Evolutionary conservation across 1,140 invertebrate species (phyloP).

Genomic region (Nasonia vitripennis): DNA sequence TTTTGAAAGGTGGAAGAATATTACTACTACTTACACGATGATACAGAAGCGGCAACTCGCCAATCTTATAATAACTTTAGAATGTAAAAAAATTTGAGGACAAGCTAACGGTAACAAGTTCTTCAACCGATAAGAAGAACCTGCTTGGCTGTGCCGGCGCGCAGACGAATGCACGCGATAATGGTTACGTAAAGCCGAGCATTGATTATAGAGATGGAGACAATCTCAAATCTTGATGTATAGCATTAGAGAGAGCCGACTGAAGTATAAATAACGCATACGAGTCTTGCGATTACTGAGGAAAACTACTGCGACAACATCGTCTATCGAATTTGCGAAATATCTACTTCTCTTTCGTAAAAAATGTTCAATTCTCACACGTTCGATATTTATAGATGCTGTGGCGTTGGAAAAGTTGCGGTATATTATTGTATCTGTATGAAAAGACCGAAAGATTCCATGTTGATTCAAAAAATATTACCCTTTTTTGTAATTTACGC

Average conservation of each 20-base stretch:
- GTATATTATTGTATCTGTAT: no score
- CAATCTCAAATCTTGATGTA: conserved; percentile 9
- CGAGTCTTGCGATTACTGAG: not conserved
- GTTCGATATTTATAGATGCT: not conserved
- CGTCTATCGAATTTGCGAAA: not conserved
- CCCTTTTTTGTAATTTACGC: no score
- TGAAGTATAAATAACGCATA: not conserved
- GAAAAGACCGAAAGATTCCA: no score
- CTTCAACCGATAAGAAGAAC: not conserved
- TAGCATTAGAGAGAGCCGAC: not conserved
- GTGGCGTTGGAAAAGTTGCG: no score
- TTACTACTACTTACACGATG: not conserved
- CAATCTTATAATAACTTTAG: not conserved
- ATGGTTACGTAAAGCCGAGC: conserved; percentile 19
- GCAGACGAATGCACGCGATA: conserved; percentile 19
- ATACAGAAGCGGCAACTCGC: not conserved
- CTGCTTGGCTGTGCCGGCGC: not conserved
- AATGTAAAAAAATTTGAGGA: not conserved
- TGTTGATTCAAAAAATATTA: no score
- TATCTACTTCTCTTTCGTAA: no score
- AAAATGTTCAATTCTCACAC: not conserved
- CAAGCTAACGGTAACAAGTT: conserved; percentile 3
- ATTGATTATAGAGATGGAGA: conserved; percentile 19
- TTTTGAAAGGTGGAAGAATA: no score
- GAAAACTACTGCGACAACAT: not conserved